Evolutionary conservation across 1,140 invertebrate species (phyloP).

Genomic region (Grapholita molesta): DNA sequence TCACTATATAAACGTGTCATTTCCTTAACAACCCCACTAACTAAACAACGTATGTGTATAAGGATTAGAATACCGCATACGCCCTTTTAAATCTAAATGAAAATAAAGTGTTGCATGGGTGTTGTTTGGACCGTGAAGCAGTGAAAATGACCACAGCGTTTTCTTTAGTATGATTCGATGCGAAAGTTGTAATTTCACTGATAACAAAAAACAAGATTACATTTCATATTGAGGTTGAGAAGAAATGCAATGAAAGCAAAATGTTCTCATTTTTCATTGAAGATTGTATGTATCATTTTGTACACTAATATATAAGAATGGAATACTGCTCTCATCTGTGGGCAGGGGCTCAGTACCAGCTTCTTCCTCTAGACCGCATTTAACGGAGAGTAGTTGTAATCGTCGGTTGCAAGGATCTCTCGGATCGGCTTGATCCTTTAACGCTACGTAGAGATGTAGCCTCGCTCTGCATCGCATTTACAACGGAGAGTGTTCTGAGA

Average conservation of each 20-base stretch:
- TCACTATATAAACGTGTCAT: not conserved
- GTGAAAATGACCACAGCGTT: not conserved
- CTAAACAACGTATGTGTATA: not conserved
- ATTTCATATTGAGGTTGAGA: conserved; percentile 2
- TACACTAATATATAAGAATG: too few relatives aligned
- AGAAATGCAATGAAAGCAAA: not conserved
- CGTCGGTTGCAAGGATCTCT: too few relatives aligned
- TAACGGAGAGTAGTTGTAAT: too few relatives aligned
- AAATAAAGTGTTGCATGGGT: conserved; percentile 12
- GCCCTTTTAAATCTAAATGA: not conserved
- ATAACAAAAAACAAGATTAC: conserved; percentile 4
- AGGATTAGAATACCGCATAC: not conserved
- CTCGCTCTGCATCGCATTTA: too few relatives aligned
- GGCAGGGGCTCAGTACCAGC: too few relatives aligned
- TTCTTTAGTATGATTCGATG: conserved; percentile 1
- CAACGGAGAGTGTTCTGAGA: too few relatives aligned
- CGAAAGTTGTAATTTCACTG: conserved; percentile 6
- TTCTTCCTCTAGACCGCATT: too few relatives aligned
- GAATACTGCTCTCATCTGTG: too few relatives aligned
- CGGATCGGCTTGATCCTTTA: too few relatives aligned
- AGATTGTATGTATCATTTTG: too few relatives aligned
- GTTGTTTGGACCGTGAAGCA: not conserved
- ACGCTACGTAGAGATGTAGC: too few relatives aligned
- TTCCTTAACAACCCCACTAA: not conserved
- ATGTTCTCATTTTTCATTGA: not conserved